Evolutionary conservation across 1,140 invertebrate genomes (phyloP).

Genomic region (Pollicipes pollicipes): DNA sequence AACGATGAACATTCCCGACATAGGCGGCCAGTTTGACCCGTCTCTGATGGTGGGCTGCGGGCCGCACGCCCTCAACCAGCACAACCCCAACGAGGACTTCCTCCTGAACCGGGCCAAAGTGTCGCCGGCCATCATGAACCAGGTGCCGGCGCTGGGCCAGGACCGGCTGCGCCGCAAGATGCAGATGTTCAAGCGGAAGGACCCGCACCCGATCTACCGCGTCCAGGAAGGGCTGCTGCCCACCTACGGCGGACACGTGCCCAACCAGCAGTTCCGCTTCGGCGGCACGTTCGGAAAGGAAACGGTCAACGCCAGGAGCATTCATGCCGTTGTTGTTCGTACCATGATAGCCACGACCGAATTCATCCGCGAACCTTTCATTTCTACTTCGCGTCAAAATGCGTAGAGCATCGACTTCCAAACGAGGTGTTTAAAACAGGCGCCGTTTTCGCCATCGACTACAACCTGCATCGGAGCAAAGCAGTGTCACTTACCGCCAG

Average conservation of each 20-base stretch:
- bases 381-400: no score
- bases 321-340: not conserved
- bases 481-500: no score
- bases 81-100: not conserved
- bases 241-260: conserved; percentile 51
- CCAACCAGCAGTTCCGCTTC: conserved; percentile 36
- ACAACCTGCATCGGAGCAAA: no score
- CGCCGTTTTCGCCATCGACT: no score
- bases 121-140: not conserved
- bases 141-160: not conserved
- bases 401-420: no score
- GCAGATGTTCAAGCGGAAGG: conserved; percentile 5
- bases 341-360: no score
- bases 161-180: not conserved
- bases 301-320: conserved; percentile 43
- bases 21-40: conserved; percentile 30
- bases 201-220: conserved; percentile 41
- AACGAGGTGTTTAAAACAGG: no score
- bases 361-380: no score
- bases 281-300: conserved; percentile 50
- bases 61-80: not conserved
- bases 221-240: conserved; percentile 48
- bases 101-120: not conserved
- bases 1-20: not conserved
- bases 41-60: conserved; percentile 24